Conservation (phyloP, 2,888 invertebrate species). For the Melanotus villosus region DNA sequence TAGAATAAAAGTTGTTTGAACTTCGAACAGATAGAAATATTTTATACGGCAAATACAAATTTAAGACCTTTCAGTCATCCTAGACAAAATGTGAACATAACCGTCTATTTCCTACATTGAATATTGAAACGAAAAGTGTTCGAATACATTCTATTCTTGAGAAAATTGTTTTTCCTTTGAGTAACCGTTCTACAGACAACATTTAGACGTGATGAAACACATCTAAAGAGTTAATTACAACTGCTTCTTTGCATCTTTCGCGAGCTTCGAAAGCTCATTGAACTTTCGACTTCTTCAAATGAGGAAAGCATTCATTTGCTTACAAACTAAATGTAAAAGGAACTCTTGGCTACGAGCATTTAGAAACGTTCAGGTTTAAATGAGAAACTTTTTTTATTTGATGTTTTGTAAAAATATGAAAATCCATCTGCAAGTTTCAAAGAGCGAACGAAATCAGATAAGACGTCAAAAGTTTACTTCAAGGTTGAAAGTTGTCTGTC, state of each 20-base stretch:
- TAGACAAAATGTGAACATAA: no score
- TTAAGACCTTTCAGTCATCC: no score
- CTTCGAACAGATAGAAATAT: no score
- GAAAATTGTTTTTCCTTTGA: not conserved
- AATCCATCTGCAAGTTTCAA: constrained; percentile 19
- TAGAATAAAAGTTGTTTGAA: no score
- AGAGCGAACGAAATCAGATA: constrained; percentile 14
- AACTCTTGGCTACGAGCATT: not conserved
- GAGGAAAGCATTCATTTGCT: not conserved
- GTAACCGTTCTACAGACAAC: not conserved
- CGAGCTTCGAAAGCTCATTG: not conserved
- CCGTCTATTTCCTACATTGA: no score
- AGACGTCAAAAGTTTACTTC: constrained; percentile 11
- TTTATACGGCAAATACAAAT: no score
- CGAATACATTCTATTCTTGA: no score
- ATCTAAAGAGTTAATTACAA: not conserved
- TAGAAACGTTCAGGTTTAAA: not conserved
- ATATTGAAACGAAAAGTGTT: no score
- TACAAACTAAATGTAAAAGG: not conserved
- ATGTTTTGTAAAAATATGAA: constrained; percentile 7
- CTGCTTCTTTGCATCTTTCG: not conserved
- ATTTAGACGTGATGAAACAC: not conserved
- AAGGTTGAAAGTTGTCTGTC: constrained; percentile 8
- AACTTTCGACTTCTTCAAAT: not conserved
- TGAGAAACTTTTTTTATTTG: constrained; percentile 6